phyloP scores from a whole-genome alignment of 2,113 vertebrate species.

The Melanostigma gelatinosum region DNA sequence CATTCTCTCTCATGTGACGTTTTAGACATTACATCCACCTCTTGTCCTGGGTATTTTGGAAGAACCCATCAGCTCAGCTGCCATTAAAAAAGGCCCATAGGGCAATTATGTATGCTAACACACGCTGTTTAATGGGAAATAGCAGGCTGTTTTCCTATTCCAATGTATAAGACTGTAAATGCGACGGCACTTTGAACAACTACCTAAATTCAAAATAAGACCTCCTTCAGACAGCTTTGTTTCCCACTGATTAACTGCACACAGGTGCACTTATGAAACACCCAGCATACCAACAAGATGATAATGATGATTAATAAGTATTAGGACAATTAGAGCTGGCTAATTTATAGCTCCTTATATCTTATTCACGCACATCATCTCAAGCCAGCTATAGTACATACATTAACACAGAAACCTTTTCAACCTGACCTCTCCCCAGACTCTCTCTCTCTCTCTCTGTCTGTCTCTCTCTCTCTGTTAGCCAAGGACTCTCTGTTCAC shows the following conservation, averaged over 20 bases:
- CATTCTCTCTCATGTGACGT: neutral
- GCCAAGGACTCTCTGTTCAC: conserved; percentile 40
- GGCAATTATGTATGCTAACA: neutral
- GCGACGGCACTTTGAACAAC: neutral
- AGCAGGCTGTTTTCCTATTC: neutral
- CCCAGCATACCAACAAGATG: conserved; percentile 37
- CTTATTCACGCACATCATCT: conserved; percentile 36
- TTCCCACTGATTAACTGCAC: conserved; percentile 35
- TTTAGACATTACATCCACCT: conserved; percentile 1
- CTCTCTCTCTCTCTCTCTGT: no score
- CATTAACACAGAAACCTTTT: conserved; percentile 25
- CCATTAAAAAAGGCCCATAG: neutral
- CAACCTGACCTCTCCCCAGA: neutral
- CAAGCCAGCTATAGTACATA: conserved; percentile 23
- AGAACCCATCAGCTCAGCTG: conserved; percentile 1
- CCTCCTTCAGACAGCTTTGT: conserved; percentile 20
- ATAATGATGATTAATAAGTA: conserved; percentile 53
- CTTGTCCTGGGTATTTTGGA: conserved; percentile 8
- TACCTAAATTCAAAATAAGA: neutral
- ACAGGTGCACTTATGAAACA: conserved; percentile 28
- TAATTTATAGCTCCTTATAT: conserved; percentile 54
- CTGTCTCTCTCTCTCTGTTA: neutral
- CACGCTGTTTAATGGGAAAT: neutral
- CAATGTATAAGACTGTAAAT: neutral
- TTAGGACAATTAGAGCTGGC: conserved; percentile 51